Conservation (phyloP, 2,797 vertebrate species). For the Limosa lapponica region DNA sequence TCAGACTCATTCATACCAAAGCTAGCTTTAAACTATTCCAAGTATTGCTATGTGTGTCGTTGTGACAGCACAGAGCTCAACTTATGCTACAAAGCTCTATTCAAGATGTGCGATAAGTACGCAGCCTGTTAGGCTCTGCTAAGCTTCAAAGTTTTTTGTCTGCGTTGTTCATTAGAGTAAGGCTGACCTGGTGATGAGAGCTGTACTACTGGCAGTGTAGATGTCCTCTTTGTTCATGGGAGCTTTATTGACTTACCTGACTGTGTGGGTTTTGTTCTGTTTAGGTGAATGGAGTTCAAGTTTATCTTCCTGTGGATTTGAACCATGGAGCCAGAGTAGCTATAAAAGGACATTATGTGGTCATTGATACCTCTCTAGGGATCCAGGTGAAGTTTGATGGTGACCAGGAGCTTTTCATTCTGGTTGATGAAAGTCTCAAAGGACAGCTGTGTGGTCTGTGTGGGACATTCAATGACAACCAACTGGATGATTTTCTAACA, state of each 20-base stretch:
- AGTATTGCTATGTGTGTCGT: neutral
- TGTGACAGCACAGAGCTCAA: neutral
- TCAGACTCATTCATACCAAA: neutral
- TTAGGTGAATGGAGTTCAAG: constrained; percentile 75
- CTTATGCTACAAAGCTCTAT: neutral
- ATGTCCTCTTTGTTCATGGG: neutral
- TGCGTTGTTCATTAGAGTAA: neutral
- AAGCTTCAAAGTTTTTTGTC: neutral
- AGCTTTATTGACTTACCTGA: neutral
- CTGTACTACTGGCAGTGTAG: neutral
- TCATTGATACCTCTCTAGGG: constrained; percentile 80
- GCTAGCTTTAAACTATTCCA: neutral
- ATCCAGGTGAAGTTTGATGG: constrained; percentile 82
- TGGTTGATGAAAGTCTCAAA: constrained; percentile 82
- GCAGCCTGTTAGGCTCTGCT: neutral
- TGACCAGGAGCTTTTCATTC: constrained; percentile 81
- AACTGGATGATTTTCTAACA: constrained; percentile 82
- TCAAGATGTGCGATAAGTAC: neutral
- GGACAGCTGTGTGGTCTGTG: constrained; percentile 84
- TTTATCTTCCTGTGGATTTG: constrained; percentile 68
- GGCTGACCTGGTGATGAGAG: neutral
- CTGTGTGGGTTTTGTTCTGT: neutral
- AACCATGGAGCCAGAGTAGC: constrained; percentile 49
- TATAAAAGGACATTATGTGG: constrained; percentile 48
- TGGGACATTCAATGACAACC: constrained; percentile 82